phyloP scores from a whole-genome alignment of 1,140 invertebrate genomes.

The Magallana angulata region DNA sequence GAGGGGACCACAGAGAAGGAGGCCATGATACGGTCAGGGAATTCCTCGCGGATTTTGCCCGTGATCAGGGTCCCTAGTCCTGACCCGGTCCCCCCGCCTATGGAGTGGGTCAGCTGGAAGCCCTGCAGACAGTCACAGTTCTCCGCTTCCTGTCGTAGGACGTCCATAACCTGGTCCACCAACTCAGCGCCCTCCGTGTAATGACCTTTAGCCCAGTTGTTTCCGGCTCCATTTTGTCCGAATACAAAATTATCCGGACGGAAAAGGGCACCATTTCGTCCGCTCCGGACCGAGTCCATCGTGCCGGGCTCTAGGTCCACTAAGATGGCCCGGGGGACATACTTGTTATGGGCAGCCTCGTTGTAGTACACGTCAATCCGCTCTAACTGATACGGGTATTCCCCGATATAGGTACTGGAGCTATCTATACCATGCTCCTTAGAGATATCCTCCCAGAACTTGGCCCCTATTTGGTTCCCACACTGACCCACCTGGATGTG shows the following conservation, averaged over 20 bases:
- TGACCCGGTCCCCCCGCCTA: slow-evolving; percentile 80
- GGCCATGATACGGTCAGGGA: slow-evolving; percentile 80
- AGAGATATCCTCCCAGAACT: slow-evolving; percentile 95
- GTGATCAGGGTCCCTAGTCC: slow-evolving; percentile 81
- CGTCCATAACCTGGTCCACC: slow-evolving; percentile 89
- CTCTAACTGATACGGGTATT: slow-evolving; percentile 81
- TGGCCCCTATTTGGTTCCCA: slow-evolving; percentile 96
- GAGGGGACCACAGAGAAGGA: slow-evolving; percentile 94
- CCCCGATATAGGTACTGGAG: slow-evolving; percentile 80
- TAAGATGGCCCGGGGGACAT: slow-evolving; percentile 93
- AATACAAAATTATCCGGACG: slow-evolving; percentile 87
- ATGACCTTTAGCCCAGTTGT: slow-evolving; percentile 95
- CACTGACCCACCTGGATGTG: slow-evolving; percentile 95
- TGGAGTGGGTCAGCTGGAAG: slow-evolving; percentile 88
- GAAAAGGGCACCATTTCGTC: slow-evolving; percentile 90
- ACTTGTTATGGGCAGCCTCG: slow-evolving; percentile 87
- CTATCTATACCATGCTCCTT: slow-evolving; percentile 82
- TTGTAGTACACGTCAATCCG: slow-evolving; percentile 82
- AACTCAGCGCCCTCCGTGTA: slow-evolving; percentile 96
- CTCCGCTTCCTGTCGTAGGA: slow-evolving; percentile 91
- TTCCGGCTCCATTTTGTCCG: slow-evolving; percentile 85
- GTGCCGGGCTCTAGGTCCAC: slow-evolving; percentile 90
- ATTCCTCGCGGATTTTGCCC: slow-evolving; percentile 82
- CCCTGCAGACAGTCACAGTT: slow-evolving; percentile 88
- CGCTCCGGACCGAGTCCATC: slow-evolving; percentile 95